phyloP scores from a whole-genome alignment of 2,113 vertebrate species.

The Rostratula benghalensis region DNA sequence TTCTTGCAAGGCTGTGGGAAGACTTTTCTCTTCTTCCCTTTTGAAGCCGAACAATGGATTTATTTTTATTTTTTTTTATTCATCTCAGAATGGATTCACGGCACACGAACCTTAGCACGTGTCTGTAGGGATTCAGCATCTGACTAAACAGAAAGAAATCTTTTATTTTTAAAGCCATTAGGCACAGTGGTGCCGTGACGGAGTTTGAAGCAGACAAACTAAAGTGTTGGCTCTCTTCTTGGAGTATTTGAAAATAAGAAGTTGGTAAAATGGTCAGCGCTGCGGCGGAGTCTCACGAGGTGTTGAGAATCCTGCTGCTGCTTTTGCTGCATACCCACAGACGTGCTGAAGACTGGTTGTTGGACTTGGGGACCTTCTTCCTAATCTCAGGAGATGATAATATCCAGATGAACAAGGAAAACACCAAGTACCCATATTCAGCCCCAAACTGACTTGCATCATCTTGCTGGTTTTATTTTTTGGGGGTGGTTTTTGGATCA shows the following conservation, averaged over 20 bases:
- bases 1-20: neutral
- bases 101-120: neutral
- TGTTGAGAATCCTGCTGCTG: neutral
- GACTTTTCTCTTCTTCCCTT: neutral
- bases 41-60: neutral
- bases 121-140: neutral
- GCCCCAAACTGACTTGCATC: neutral
- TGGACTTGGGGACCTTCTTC: neutral
- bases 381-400: neutral
- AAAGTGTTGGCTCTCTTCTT: neutral
- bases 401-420: neutral
- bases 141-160: neutral
- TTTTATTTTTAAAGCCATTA: neutral
- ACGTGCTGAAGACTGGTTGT: neutral
- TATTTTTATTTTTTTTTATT: conserved; percentile 6
- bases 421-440: neutral
- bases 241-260: neutral
- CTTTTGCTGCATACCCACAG: neutral
- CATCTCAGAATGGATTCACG: neutral
- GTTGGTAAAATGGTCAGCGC: neutral
- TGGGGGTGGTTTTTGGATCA: neutral
- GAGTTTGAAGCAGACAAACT: neutral
- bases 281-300: neutral
- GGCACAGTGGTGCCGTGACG: neutral
- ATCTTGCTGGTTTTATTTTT: neutral